Base-by-base conservation (phyloP, 2,797 vertebrate genomes). In the Bryconaethiops microstoma region DNA sequence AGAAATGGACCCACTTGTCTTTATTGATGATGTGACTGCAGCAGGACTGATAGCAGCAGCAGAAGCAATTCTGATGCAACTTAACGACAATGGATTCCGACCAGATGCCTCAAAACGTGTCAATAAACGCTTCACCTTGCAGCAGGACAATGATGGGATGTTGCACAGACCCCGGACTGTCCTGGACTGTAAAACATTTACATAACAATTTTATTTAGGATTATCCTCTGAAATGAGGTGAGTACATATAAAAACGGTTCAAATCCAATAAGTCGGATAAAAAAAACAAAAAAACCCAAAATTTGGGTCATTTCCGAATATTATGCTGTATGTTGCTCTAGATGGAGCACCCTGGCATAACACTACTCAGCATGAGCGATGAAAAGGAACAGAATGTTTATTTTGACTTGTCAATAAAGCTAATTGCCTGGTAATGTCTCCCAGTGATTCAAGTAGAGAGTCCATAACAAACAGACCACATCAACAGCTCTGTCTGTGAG, bases 401-500 rank as follows among this genome's bases (percentile, higher is more conserved):
- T 48, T 68, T 68, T 68, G 17, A 17, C 42, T 42, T 60, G 60
- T 67, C 60, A 74, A 54, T 45, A 62, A 8, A 62, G 12, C 76
- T 42, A 55, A 73, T 79, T 62, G 25, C 35, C 35, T 1, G 14
- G 40, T 14, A 39, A 54, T 62, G 29, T 69, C 29, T 10, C 55
- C 17, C 35, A 70, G 23, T 74, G 40, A 79, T 39, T 52, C 9
- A 13, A 16, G 3, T 21, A 8, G 39, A 59, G 12, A 59, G 48
- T 40, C 70, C 9, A 42, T 77, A 45, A 48, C 19, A 40, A 55
- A 69, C 40, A 39, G 25, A 50, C 29, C 52, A 16, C 12, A 68
- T 74, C 74, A 35, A n/a, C 14, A 55, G 65, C 62, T 78, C 39
- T 71, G 70, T 63, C 63, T 76, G 17, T 57, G 45, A 48, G n/a